Evolutionary conservation across 2,888 invertebrate genomes (phyloP).

Genomic region (Polyommatus icarus): DNA sequence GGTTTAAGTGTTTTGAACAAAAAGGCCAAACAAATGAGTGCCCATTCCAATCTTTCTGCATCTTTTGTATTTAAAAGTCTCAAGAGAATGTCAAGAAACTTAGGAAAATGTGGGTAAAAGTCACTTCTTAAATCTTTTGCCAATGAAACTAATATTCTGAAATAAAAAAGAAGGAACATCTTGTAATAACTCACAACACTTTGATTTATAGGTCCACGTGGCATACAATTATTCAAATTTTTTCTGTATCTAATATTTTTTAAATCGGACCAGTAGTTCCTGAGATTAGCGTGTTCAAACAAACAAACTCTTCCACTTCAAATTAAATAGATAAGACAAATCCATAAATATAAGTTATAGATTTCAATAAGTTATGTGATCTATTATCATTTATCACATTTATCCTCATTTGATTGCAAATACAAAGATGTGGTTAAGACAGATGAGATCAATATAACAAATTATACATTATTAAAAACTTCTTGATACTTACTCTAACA

Average conservation of each 20-base stretch:
- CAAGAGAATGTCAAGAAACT: constrained; percentile 87
- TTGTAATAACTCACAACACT: not conserved
- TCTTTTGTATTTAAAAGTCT: constrained; percentile 87
- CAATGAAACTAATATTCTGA: constrained; percentile 89
- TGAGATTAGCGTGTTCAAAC: too few species aligned
- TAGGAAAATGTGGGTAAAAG: constrained; percentile 92
- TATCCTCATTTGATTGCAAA: too few species aligned
- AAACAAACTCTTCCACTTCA: too few species aligned
- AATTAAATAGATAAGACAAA: too few species aligned
- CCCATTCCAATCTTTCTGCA: constrained; percentile 91
- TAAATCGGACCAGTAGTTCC: too few species aligned
- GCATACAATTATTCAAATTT: too few species aligned
- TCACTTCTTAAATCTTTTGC: constrained; percentile 94
- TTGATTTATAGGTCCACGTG: not conserved
- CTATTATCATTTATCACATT: too few species aligned
- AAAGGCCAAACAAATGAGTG: constrained; percentile 92
- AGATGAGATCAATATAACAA: not conserved
- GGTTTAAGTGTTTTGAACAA: constrained; percentile 94
- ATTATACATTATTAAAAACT: not conserved
- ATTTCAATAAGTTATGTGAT: too few species aligned
- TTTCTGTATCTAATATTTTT: too few species aligned
- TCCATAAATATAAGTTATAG: too few species aligned
- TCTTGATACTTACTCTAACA: constrained; percentile 87
- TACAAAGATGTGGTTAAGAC: too few species aligned
- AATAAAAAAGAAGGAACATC: constrained; percentile 45